Evolutionary conservation across 2,113 vertebrate genomes (phyloP), one percentile per base, ranked within the genome.

Genomic region (Talpa occidentalis): DNA sequence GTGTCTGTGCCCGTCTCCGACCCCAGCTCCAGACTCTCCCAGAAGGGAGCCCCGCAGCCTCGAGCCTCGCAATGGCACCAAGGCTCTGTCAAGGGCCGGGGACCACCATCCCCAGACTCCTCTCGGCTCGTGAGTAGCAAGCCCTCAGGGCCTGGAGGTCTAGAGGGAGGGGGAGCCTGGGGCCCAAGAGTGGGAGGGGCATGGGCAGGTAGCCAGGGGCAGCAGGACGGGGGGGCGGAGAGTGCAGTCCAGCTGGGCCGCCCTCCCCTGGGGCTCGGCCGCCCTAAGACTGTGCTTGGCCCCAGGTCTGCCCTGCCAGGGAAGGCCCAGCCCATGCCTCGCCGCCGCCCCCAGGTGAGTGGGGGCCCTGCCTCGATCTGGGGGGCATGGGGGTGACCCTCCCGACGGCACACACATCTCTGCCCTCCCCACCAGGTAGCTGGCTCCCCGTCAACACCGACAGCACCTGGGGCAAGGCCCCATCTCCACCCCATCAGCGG

Each of bases 401-500:
- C 49, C 60, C 17, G 2, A 17, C 66, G 1, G 5, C 70, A 10
- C 17, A 69, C 12, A 7, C 47, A 4, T 24, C n/a, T 91, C 82
- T 52, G 52, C 30, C 49, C n/a, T 47, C n/a, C 86, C 67, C 40
- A 2, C 37, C 81, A 97, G 95, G 74, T 9, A 67, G 52, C 16
- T 5, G 22, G 7, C 24, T 78, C 70, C 52, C 91, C n/a, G 2
- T 26, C 14, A 60, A 97, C 88, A 98, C 96, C 0, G 96, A 98
- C 84, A 97, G 97, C 44, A 47, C 97, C 82, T 98, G 98, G 98
- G 98, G 98, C 0, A 96, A 98, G 88, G 94, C 5, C 4, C 96
- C 92, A 0, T 93, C 32, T 0, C 69, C 44, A 24, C 49, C 8
- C n/a, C 85, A 11, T 0, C 79, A 28, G 10, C 6, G 12, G 81